A percentile compares a stretch with the other conserved stretches of the same genome.
Evolutionary conservation across 2,888 invertebrate genomes (phyloP).

Genomic region (Metellina segmentata): DNA sequence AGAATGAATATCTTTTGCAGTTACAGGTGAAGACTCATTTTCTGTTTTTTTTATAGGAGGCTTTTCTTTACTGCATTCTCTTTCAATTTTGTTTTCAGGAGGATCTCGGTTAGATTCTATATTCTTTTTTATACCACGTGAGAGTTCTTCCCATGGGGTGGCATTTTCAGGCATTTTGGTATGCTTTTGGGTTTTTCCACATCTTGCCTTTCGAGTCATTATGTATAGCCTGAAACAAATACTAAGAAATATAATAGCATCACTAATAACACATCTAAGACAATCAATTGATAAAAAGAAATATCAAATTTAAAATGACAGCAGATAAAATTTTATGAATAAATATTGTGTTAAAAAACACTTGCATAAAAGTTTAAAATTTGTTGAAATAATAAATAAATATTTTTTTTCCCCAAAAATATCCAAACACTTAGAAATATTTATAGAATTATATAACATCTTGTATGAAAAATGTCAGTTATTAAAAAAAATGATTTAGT

Average conservation of each 20-base stretch:
- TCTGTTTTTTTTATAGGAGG: not conserved
- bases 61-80: not conserved
- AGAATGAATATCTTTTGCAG: not conserved
- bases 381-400: no score
- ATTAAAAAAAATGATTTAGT: no score
- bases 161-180: conserved; percentile 63
- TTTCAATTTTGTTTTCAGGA: not conserved
- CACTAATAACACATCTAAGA: no score
- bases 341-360: no score
- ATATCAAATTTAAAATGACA: no score
- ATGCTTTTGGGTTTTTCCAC: conserved; percentile 60
- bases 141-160: conserved; percentile 70
- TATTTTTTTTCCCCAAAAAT: no score
- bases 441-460: no score
- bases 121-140: not conserved
- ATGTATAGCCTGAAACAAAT: not conserved
- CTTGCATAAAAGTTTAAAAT: no score
- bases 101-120: not conserved
- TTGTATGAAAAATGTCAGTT: no score
- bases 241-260: not conserved
- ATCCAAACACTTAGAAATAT: no score
- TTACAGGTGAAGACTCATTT: not conserved
- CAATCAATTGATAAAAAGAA: no score
- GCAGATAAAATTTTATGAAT: no score
- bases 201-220: conserved; percentile 72